These are phyloP conservation scores for Aphidius gifuensis DNA, from an alignment of 1,140 invertebrate species.

Conservation along the genomic window DNA sequence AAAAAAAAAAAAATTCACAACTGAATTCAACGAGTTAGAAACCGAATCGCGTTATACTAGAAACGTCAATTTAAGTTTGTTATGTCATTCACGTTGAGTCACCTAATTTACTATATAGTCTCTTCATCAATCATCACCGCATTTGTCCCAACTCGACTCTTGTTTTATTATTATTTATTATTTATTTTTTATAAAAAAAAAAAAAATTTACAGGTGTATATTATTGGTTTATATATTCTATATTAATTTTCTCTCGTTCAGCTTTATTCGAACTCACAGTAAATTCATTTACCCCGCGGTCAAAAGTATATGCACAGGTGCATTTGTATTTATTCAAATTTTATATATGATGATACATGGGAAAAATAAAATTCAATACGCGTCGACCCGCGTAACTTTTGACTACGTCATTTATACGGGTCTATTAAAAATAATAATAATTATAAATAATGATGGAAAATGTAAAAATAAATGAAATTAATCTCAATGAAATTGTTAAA, in stretches of 20 bases:
- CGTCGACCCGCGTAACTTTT: slow-evolving; percentile 17
- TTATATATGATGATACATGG: too few relatives aligned
- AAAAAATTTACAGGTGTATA: not conserved
- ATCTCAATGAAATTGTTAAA: too few relatives aligned
- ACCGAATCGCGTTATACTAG: slow-evolving; percentile 22
- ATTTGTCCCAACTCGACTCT: slow-evolving; percentile 20
- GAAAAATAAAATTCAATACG: slow-evolving; percentile 25
- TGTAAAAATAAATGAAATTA: too few relatives aligned
- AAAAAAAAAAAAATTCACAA: not conserved
- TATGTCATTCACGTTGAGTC: slow-evolving; percentile 26
- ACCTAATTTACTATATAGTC: not conserved
- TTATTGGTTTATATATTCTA: not conserved
- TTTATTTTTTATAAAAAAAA: not conserved
- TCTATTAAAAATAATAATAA: too few relatives aligned
- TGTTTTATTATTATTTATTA: slow-evolving; percentile 26
- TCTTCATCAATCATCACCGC: not conserved
- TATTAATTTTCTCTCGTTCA: not conserved
- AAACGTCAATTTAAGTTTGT: slow-evolving; percentile 24
- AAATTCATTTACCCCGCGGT: too few relatives aligned
- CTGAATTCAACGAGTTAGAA: slow-evolving; percentile 22
- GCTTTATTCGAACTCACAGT: too few relatives aligned
- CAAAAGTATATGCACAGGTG: too few relatives aligned
- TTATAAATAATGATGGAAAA: too few relatives aligned
- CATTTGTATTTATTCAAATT: too few relatives aligned
- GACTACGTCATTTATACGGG: too few relatives aligned